These are phyloP conservation scores for Pyrochroa serraticornis DNA, from an alignment of 2,888 invertebrate genomes.

Conservation along the genomic window DNA sequence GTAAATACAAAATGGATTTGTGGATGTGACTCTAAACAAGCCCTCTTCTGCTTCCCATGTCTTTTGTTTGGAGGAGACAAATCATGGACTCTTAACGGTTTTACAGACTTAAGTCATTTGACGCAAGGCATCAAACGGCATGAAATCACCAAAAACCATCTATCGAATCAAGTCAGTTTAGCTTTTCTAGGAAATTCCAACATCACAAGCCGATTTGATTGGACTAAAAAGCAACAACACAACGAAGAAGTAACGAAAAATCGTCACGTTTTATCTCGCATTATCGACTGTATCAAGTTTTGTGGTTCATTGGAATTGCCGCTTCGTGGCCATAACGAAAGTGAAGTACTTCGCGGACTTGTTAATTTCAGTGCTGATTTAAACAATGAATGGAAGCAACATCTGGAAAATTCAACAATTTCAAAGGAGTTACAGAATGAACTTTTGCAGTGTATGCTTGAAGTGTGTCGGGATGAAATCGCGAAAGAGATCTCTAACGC, in stretches of 20 bases:
- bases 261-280: conserved; percentile 24
- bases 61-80: conserved; percentile 31
- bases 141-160: conserved; percentile 20
- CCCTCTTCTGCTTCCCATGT: conserved; percentile 31
- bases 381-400: conserved; percentile 38
- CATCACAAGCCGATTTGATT: neutral
- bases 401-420: conserved; percentile 36
- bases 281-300: conserved; percentile 25
- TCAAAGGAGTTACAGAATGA: conserved; percentile 47
- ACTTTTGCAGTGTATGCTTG: conserved; percentile 44
- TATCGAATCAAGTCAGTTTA: conserved; percentile 21
- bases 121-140: conserved; percentile 28
- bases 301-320: conserved; percentile 28
- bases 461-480: conserved; percentile 41
- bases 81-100: conserved; percentile 24
- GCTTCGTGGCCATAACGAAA: conserved; percentile 40
- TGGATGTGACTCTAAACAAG: conserved; percentile 24
- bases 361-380: conserved; percentile 43
- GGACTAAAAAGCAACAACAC: conserved; percentile 14
- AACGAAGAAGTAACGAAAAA: conserved; percentile 26
- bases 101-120: conserved; percentile 25
- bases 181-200: no score
- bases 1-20: conserved; percentile 28
- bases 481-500: conserved; percentile 35
- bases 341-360: conserved; percentile 40